These are phyloP conservation scores for Saccostrea cuccullata DNA, from an alignment of 1,140 invertebrate genomes.

Conservation along the genomic window DNA sequence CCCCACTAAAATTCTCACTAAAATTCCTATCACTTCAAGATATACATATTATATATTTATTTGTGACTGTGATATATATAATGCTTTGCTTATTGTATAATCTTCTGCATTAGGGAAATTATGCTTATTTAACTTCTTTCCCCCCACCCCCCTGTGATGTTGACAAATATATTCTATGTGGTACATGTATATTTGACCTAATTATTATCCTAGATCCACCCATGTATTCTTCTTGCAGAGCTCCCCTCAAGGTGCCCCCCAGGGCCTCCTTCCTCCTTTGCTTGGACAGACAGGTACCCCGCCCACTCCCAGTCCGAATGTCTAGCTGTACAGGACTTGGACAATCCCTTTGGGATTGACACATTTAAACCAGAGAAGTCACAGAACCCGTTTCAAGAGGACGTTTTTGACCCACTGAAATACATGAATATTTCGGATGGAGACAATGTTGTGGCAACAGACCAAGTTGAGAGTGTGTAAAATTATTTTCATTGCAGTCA, in stretches of 20 bases:
- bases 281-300: conserved; percentile 72
- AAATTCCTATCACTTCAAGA: too few species aligned
- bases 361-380: neutral
- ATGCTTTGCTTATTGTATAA: too few species aligned
- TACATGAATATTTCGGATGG: conserved; percentile 66
- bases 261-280: conserved; percentile 76
- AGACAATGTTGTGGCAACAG: conserved; percentile 80
- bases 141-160: too few species aligned
- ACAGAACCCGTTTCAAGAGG: conserved; percentile 70
- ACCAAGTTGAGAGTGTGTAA: conserved; percentile 63
- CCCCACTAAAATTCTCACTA: too few species aligned
- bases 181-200: too few species aligned
- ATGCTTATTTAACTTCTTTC: too few species aligned
- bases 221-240: conserved; percentile 62
- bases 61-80: too few species aligned
- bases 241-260: conserved; percentile 72
- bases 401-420: conserved; percentile 74
- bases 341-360: neutral
- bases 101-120: too few species aligned
- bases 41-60: too few species aligned
- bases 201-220: neutral
- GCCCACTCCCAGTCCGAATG: conserved; percentile 36
- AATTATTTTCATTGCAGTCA: neutral
- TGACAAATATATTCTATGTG: too few species aligned
- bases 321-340: neutral